Evolutionary conservation across 2,888 invertebrate species (phyloP).

Genomic region (Perizoma flavofasciatum): DNA sequence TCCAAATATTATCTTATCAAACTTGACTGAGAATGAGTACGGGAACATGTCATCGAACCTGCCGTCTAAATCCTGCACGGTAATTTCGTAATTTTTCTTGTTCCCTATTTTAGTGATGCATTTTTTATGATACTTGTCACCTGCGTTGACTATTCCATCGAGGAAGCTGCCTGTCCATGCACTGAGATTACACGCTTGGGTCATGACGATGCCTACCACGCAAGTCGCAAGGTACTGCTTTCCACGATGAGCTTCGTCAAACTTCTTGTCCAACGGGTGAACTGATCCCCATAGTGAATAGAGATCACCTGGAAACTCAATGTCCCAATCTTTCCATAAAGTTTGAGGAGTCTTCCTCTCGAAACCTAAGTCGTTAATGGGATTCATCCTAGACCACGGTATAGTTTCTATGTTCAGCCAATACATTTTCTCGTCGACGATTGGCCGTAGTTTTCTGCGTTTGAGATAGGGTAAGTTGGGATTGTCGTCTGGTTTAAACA

Average conservation of each 20-base stretch:
- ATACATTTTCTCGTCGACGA: constrained; percentile 78
- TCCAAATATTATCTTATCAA: constrained; percentile 84
- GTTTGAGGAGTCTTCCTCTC: constrained; percentile 61
- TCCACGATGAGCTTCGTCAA: constrained; percentile 80
- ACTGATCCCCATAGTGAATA: constrained; percentile 87
- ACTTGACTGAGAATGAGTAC: constrained; percentile 81
- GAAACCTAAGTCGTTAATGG: constrained; percentile 66
- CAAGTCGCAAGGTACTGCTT: constrained; percentile 86
- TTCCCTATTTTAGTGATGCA: constrained; percentile 70
- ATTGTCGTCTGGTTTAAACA: constrained; percentile 71
- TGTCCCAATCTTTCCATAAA: constrained; percentile 87
- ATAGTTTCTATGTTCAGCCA: constrained; percentile 70
- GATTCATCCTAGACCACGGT: constrained; percentile 72
- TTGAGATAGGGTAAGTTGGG: constrained; percentile 66
- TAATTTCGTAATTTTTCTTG: constrained; percentile 82
- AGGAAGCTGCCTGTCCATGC: constrained; percentile 86
- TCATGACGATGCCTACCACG: constrained; percentile 84
- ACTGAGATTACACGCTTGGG: constrained; percentile 82
- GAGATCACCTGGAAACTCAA: constrained; percentile 87
- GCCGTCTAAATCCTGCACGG: constrained; percentile 80
- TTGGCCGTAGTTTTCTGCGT: constrained; percentile 55
- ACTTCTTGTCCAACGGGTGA: constrained; percentile 84
- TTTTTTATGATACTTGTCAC: constrained; percentile 82
- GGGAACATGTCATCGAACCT: constrained; percentile 83
- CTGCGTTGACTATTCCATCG: constrained; percentile 85